phyloP scores from a whole-genome alignment of 2,113 vertebrate genomes.

The Cardinalis cardinalis region DNA sequence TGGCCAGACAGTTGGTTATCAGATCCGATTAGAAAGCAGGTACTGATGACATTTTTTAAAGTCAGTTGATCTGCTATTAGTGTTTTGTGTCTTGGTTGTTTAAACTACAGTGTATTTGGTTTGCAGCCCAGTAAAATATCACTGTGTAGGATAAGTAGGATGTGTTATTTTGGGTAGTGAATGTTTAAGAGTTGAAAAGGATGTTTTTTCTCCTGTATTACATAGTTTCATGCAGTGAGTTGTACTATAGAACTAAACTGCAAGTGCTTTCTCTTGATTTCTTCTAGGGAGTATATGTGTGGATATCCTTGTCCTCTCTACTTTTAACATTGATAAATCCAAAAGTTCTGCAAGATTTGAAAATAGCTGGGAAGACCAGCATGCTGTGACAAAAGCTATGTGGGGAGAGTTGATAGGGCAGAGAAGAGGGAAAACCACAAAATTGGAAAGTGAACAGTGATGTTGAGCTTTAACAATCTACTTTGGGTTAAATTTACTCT shows the following conservation, averaged over 20 bases:
- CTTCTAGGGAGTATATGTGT: background rate
- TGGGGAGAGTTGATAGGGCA: background rate
- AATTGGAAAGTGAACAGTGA: background rate
- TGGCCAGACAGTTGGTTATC: constrained; percentile 92
- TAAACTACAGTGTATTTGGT: background rate
- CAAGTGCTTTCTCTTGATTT: background rate
- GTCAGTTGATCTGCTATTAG: background rate
- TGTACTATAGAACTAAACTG: background rate
- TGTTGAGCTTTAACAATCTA: background rate
- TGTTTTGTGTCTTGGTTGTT: background rate
- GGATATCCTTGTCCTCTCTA: background rate
- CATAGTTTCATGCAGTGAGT: background rate
- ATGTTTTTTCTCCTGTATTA: background rate
- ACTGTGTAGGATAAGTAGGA: background rate
- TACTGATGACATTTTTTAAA: constrained; percentile 42
- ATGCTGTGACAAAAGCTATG: background rate
- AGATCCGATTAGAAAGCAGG: constrained; percentile 95
- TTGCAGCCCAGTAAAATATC: background rate
- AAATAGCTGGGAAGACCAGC: background rate
- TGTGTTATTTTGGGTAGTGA: background rate
- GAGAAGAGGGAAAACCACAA: background rate
- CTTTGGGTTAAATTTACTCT: background rate
- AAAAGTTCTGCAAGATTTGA: background rate
- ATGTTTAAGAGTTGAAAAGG: background rate
- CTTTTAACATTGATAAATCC: background rate